Base-by-base conservation (phyloP, 2,113 vertebrate genomes). In the Motacilla tschutschensis region DNA sequence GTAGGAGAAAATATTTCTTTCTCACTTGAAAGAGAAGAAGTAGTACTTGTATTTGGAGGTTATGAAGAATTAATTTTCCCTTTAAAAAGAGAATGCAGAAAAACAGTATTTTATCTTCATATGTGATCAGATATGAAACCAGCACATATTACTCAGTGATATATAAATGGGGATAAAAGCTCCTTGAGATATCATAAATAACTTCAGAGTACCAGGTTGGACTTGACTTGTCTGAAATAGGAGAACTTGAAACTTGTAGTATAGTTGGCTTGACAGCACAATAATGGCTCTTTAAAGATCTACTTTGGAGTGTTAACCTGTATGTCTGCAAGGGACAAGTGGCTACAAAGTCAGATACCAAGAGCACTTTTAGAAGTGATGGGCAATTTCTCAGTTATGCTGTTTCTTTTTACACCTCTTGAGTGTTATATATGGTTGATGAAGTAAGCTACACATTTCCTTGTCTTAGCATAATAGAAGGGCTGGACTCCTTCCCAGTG, bases 231-330 rank as follows among this genome's bases (percentile, higher is more conserved):
- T 24, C 59, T 79, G 47, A 79, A 90, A 73, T 3, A 55, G 4
- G 31, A 66, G 12, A 83, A 48, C 71, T 83, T 75, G 57, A 87
- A 89, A 85, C 70, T 51, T 64, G 10, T 48, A 35, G 4, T 70
- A 28, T 47, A 62, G 35, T 79, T 59, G 36, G 1, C 19, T 85
- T 85, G 77, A 79, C 50, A 72, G 54, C 20, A 72, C 12, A 60
- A 64, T 75, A 78, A 29, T 71, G 25, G 16, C 8, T 91, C 41
- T 69, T 90, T 84, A 57, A 79, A 87, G 8, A 53, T 16, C 35
- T 75, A 9, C 33, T 79, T 82, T 43, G 25, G 18, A 53, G 44
- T 16, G 16, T 50, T 66, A 67, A 90, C 11, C 28, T 75, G 22
- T 22, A 41, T 16, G 5, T 78, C 44, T 63, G 12, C 21, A 53